These are phyloP conservation scores for Hemichromis elongatus DNA, from an alignment of 2,113 vertebrate genomes.

Conservation along the genomic window DNA sequence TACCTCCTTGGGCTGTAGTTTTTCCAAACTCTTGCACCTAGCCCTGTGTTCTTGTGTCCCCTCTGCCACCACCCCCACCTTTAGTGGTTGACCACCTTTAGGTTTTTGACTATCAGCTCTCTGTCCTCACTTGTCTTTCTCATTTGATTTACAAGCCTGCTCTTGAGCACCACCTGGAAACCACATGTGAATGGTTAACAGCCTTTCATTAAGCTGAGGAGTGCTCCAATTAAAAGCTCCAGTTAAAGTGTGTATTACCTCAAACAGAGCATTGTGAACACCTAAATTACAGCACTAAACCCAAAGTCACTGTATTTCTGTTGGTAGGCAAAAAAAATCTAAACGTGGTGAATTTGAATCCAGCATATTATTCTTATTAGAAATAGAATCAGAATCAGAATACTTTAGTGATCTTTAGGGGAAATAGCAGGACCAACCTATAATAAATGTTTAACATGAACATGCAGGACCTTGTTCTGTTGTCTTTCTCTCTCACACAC, in stretches of 20 bases:
- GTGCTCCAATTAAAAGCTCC: neutral
- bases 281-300: neutral
- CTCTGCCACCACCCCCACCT: neutral
- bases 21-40: neutral
- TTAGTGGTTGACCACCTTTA: neutral
- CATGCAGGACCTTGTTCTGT: neutral
- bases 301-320: neutral
- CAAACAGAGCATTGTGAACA: neutral
- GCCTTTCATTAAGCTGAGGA: constrained; percentile 27
- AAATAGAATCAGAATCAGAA: too few relatives aligned
- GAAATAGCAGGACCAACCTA: neutral
- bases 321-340: neutral
- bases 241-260: neutral
- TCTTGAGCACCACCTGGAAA: constrained; percentile 34
- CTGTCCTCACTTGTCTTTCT: neutral
- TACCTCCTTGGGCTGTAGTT: neutral
- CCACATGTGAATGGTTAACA: neutral
- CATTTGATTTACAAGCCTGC: neutral
- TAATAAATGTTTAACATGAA: neutral
- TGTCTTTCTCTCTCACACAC: neutral
- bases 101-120: neutral
- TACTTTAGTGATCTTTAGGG: too few relatives aligned
- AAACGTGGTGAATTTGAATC: neutral
- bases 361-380: neutral
- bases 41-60: neutral